Conservation (phyloP, 2,888 invertebrate species). For the Orthonevra nobilis region DNA sequence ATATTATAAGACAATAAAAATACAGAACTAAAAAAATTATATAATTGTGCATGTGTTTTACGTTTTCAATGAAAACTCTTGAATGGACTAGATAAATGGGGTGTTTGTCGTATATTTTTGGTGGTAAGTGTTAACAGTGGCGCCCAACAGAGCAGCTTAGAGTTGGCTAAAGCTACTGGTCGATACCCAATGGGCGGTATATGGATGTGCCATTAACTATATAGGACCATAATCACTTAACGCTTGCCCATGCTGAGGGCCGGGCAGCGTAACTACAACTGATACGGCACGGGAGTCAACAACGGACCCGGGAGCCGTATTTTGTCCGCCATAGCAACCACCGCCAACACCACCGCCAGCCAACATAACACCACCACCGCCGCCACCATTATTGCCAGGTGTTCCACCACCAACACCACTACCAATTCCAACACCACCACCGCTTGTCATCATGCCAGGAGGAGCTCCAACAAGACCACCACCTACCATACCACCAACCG, state of each 20-base stretch:
- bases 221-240: constrained; percentile 81
- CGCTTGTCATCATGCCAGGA: constrained; percentile 78
- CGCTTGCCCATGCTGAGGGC: constrained; percentile 80
- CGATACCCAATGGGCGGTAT: constrained; percentile 80
- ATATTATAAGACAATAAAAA: constrained; percentile 43
- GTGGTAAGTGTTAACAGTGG: constrained; percentile 63
- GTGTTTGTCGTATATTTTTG: constrained; percentile 49
- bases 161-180: constrained; percentile 80
- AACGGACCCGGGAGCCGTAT: constrained; percentile 78
- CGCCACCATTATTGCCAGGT: constrained; percentile 74
- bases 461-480: constrained; percentile 78
- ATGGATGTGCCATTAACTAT: constrained; percentile 81
- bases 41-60: constrained; percentile 68
- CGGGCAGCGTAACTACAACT: constrained; percentile 80
- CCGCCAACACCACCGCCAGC: constrained; percentile 74
- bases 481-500: constrained; percentile 76
- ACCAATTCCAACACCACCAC: constrained; percentile 74
- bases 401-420: constrained; percentile 73
- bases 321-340: constrained; percentile 78
- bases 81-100: constrained; percentile 70
- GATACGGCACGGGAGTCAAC: constrained; percentile 80
- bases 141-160: constrained; percentile 73
- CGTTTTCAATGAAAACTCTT: constrained; percentile 60
- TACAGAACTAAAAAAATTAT: constrained; percentile 44
- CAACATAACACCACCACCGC: constrained; percentile 76